A percentile compares a stretch with the other conserved stretches of the same genome.
Conservation (phyloP, 2,888 invertebrate species). For the Cetonia aurata region DNA sequence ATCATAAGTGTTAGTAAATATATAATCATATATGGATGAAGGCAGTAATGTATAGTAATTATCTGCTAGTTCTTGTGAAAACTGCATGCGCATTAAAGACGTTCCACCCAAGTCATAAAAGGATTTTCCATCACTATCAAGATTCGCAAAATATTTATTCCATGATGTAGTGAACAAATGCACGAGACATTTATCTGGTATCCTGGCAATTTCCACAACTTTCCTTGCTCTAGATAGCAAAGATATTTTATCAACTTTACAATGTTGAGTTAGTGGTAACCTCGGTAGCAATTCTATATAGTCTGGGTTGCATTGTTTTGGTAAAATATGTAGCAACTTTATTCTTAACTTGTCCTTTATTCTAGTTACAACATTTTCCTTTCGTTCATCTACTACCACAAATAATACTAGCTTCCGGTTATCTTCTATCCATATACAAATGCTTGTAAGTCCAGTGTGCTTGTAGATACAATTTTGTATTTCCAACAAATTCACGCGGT, state of each 20-base stretch:
- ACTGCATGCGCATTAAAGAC: constrained; percentile 77
- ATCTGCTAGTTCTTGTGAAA: constrained; percentile 72
- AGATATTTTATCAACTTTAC: constrained; percentile 74
- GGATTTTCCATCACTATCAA: constrained; percentile 59
- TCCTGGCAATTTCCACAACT: constrained; percentile 47
- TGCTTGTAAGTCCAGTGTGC: constrained; percentile 68
- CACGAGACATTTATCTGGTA: constrained; percentile 54
- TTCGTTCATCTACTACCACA: constrained; percentile 62
- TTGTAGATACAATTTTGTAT: constrained; percentile 70
- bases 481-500: constrained; percentile 73
- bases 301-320: constrained; percentile 71
- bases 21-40: constrained; percentile 68
- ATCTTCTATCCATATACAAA: constrained; percentile 70
- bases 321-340: constrained; percentile 58
- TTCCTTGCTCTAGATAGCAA: constrained; percentile 64
- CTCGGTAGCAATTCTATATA: constrained; percentile 71
- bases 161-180: constrained; percentile 58
- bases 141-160: constrained; percentile 53
- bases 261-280: constrained; percentile 76
- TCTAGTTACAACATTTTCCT: constrained; percentile 52
- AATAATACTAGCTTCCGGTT: constrained; percentile 69
- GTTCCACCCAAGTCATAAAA: constrained; percentile 78
- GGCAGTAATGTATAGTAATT: constrained; percentile 62
- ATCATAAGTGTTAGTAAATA: constrained; percentile 68
- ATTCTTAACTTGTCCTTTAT: constrained; percentile 58